A percentile compares a stretch with the other conserved stretches of the same genome.
These are phyloP conservation scores for Podabrus alpinus DNA, from an alignment of 2,888 invertebrate genomes.

Conservation along the genomic window DNA sequence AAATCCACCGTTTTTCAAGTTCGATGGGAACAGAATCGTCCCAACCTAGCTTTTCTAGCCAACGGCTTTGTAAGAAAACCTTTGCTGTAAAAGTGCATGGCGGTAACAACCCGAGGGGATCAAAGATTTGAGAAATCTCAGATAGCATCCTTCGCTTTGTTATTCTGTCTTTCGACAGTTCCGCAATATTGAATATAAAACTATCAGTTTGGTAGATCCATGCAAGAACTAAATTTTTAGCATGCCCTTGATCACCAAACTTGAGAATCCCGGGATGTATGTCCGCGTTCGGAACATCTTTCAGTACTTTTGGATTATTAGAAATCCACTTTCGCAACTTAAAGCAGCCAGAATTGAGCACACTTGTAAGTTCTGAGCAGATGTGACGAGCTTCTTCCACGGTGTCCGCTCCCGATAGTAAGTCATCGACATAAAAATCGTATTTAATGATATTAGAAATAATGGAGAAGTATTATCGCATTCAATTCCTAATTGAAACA, in stretches of 20 bases:
- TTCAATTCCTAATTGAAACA: background rate
- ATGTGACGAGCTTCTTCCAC: too few species aligned
- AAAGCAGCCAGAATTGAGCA: too few species aligned
- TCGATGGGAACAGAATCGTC: background rate
- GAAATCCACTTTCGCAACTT: too few species aligned
- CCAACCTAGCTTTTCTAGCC: background rate
- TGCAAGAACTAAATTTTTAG: background rate
- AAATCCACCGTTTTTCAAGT: background rate
- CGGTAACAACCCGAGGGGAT: background rate
- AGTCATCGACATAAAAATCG: slow-evolving; percentile 6
- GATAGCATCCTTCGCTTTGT: slow-evolving; percentile 1
- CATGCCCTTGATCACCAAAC: background rate
- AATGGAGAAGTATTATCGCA: background rate
- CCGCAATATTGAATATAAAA: background rate
- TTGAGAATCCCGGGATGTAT: background rate
- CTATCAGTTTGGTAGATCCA: background rate
- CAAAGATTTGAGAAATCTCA: background rate
- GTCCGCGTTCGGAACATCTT: background rate
- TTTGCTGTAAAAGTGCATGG: background rate
- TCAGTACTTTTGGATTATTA: too few species aligned
- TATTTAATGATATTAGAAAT: background rate
- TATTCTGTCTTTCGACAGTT: background rate
- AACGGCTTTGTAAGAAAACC: background rate
- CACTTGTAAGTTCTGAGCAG: too few species aligned
- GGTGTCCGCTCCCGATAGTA: background rate